Evolutionary conservation across 1,140 invertebrate genomes (phyloP).

Genomic region (Drosophila tsacasi): DNA sequence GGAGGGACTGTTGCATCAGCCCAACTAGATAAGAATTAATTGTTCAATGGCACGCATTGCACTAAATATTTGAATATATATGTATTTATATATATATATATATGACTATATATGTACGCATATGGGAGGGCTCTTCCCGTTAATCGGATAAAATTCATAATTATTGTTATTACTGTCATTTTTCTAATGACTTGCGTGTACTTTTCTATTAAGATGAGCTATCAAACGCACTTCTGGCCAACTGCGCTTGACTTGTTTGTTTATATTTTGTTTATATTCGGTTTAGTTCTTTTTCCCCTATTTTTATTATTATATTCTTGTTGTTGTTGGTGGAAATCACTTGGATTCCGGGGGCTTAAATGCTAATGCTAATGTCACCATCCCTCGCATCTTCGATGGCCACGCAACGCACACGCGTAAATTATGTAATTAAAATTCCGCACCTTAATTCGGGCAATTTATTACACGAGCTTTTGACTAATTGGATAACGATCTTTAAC

Average conservation of each 20-base stretch:
- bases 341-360: slow-evolving; percentile 14
- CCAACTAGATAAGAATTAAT: slow-evolving; percentile 84
- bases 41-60: slow-evolving; percentile 83
- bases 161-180: slow-evolving; percentile 85
- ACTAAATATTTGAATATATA: slow-evolving; percentile 78
- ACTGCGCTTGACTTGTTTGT: slow-evolving; percentile 57
- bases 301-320: neutral
- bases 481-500: slow-evolving; percentile 82
- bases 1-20: slow-evolving; percentile 74
- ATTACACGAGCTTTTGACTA: slow-evolving; percentile 83
- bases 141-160: slow-evolving; percentile 85
- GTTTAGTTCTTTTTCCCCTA: slow-evolving; percentile 7
- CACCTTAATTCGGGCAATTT: slow-evolving; percentile 84
- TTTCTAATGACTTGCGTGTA: slow-evolving; percentile 84
- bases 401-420: slow-evolving; percentile 76
- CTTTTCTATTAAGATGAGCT: slow-evolving; percentile 84
- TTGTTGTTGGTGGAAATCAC: slow-evolving; percentile 11
- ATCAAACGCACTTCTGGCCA: slow-evolving; percentile 75
- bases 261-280: slow-evolving; percentile 55
- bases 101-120: neutral
- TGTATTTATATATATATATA: slow-evolving; percentile 1
- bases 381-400: slow-evolving; percentile 19
- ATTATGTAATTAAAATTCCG: slow-evolving; percentile 85
- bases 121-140: slow-evolving; percentile 52
- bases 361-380: slow-evolving; percentile 18